Conservation (phyloP, 2,113 vertebrate genomes). For the Poeciliopsis retropinna region DNA sequence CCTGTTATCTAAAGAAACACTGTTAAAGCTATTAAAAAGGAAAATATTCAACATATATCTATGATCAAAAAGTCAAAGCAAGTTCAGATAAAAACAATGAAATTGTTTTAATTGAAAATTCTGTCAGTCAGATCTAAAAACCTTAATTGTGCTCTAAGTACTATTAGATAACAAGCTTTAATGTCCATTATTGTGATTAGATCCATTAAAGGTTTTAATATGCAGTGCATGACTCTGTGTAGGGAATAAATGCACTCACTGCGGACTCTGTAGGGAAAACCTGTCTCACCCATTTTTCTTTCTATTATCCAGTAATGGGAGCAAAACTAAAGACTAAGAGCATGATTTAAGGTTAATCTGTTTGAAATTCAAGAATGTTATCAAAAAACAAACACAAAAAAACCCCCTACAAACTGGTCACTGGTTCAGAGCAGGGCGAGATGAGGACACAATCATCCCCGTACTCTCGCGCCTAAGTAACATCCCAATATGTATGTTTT, state of each 20-base stretch:
- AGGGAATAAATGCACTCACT: not conserved
- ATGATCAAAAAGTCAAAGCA: not conserved
- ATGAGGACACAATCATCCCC: not conserved
- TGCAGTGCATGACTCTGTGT: conserved; percentile 1
- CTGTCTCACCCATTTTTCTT: not conserved
- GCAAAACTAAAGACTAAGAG: not conserved
- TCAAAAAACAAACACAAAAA: not conserved
- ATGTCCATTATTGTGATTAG: conserved; percentile 10
- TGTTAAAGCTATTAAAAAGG: not conserved
- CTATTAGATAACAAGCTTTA: not conserved
- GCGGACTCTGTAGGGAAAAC: not conserved
- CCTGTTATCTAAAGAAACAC: not conserved
- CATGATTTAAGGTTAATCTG: not conserved
- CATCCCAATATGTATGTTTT: not conserved
- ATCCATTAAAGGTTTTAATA: conserved; percentile 10
- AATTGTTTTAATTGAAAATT: not conserved
- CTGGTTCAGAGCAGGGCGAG: not conserved
- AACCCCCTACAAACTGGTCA: not conserved
- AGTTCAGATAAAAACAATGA: not conserved
- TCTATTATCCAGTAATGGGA: conserved; percentile 6
- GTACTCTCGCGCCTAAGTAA: not conserved
- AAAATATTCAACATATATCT: not conserved
- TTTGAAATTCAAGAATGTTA: not conserved
- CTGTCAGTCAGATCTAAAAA: not conserved
- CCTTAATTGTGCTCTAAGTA: not conserved